Percentiles rank a stretch among this genome's conserved stretches.
These are phyloP conservation scores for Beris morrisii DNA, from an alignment of 2,888 invertebrate genomes.

Conservation along the genomic window DNA sequence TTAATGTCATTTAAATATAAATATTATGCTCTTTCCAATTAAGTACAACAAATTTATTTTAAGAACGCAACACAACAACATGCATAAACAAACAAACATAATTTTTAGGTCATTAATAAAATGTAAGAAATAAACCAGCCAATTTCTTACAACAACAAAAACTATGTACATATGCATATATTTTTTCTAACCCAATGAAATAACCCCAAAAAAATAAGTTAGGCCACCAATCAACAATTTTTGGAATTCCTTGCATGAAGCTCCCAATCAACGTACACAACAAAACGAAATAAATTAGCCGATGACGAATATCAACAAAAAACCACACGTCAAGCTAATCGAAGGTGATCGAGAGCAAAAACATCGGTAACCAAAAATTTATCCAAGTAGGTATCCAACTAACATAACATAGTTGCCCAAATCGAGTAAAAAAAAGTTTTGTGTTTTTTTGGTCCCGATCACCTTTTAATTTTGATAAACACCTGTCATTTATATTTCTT, in stretches of 20 bases:
- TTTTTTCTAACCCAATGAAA: no score
- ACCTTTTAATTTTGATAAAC: slow-evolving; percentile 38
- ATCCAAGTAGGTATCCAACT: slow-evolving; percentile 12
- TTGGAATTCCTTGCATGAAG: slow-evolving; percentile 18
- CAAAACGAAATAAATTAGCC: slow-evolving; percentile 27
- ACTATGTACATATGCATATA: no score
- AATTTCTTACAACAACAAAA: no score
- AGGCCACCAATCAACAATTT: slow-evolving; percentile 30
- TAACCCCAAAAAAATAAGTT: neutral
- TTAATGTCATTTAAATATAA: no score
- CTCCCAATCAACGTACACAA: slow-evolving; percentile 28
- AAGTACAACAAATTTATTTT: no score
- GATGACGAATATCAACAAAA: slow-evolving; percentile 28
- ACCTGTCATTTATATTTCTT: slow-evolving; percentile 39
- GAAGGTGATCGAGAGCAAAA: slow-evolving; percentile 29
- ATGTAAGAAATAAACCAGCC: no score
- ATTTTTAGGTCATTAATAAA: no score
- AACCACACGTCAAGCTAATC: slow-evolving; percentile 20
- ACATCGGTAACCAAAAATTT: slow-evolving; percentile 3
- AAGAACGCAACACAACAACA: neutral
- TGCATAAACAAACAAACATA: neutral
- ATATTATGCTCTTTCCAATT: no score
- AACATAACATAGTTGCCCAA: slow-evolving; percentile 18
- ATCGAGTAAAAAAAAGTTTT: neutral
- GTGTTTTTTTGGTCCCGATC: neutral